Conservation (phyloP, 2,113 vertebrate genomes). For the Pseudorectes ferrugineus region DNA sequence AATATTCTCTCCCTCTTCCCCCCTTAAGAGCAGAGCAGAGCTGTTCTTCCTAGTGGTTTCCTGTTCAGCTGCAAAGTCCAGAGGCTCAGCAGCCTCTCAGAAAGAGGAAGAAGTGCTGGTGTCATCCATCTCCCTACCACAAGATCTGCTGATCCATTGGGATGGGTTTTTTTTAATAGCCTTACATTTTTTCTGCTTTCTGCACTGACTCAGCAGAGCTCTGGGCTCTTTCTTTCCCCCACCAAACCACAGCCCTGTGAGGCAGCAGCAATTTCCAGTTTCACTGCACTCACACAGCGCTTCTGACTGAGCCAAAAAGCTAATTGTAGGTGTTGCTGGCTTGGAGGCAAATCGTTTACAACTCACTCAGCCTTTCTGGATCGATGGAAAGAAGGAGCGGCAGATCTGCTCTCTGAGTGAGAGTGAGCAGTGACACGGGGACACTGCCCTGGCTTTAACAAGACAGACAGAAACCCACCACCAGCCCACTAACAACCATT, state of each 20-base stretch:
- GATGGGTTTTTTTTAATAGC: background rate
- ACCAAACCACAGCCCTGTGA: slow-evolving; percentile 25
- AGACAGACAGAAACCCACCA: background rate
- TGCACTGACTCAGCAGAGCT: slow-evolving; percentile 20
- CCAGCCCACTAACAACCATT: background rate
- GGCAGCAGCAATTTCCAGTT: background rate
- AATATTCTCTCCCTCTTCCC: background rate
- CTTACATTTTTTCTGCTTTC: background rate
- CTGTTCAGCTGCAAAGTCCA: background rate
- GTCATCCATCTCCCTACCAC: background rate
- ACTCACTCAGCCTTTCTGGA: background rate
- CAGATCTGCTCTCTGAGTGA: background rate
- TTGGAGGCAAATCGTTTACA: background rate
- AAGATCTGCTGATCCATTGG: background rate
- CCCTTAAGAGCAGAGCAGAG: background rate
- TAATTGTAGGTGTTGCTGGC: background rate
- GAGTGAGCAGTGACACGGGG: background rate
- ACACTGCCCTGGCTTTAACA: background rate
- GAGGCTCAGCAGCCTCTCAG: background rate
- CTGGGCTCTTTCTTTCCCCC: background rate
- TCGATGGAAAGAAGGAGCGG: background rate
- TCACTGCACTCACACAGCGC: background rate
- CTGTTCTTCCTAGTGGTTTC: background rate
- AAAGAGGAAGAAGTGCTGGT: background rate
- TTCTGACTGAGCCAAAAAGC: background rate